Evolutionary conservation across 2,888 invertebrate genomes (phyloP).

Genomic region (Cabera pusaria): DNA sequence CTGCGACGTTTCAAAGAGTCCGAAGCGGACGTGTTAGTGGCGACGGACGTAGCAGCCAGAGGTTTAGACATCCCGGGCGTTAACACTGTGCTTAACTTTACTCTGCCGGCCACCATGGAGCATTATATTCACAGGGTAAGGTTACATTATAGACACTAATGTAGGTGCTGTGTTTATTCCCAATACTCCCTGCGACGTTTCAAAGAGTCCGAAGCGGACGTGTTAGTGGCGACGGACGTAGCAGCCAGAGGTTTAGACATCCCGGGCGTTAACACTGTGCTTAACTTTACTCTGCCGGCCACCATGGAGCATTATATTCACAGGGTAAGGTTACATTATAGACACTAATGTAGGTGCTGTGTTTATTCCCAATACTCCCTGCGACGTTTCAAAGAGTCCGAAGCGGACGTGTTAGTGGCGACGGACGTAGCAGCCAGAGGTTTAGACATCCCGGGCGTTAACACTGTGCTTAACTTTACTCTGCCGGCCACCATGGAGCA

Average conservation of each 20-base stretch:
- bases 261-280: conserved; percentile 97
- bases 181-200: conserved; percentile 94
- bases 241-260: conserved; percentile 98
- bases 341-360: no score
- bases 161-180: no score
- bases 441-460: no score
- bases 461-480: no score
- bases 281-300: conserved; percentile 98
- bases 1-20: conserved; percentile 94
- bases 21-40: conserved; percentile 93
- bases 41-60: conserved; percentile 96
- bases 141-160: no score
- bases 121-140: conserved; percentile 96
- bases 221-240: conserved; percentile 97
- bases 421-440: no score
- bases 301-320: conserved; percentile 98
- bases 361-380: no score
- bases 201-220: conserved; percentile 91
- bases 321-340: no score
- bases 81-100: conserved; percentile 98
- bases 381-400: no score
- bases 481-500: no score
- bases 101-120: conserved; percentile 96
- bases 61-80: conserved; percentile 99
- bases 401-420: no score